phyloP scores from a whole-genome alignment of 2,888 invertebrate species.

The Dolomedes plantarius region DNA sequence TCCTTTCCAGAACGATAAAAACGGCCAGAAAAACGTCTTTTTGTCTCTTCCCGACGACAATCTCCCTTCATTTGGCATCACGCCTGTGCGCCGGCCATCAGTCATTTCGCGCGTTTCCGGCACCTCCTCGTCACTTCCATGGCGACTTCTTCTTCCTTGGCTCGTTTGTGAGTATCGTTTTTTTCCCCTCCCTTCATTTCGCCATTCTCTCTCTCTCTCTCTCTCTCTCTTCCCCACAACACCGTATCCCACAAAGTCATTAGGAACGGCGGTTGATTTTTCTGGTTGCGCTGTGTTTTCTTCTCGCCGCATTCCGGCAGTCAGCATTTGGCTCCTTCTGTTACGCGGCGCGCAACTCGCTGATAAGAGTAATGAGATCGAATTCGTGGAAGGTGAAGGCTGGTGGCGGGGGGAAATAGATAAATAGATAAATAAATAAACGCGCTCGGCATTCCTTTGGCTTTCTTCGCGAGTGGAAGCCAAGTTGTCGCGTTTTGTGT shows the following conservation, averaged over 20 bases:
- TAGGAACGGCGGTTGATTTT: background rate
- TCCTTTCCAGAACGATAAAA: too few species aligned
- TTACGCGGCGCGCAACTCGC: slow-evolving; percentile 18
- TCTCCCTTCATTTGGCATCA: background rate
- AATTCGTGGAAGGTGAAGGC: background rate
- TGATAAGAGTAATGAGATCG: background rate
- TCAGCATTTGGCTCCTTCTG: slow-evolving; percentile 17
- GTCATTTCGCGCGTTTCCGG: slow-evolving; percentile 1
- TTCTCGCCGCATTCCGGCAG: slow-evolving; percentile 25
- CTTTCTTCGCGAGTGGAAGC: too few species aligned
- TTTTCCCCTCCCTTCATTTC: too few species aligned
- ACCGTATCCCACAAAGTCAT: background rate
- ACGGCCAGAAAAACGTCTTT: too few species aligned
- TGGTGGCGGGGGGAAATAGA: too few species aligned
- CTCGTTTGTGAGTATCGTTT: background rate
- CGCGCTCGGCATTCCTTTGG: too few species aligned
- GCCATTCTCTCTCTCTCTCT: background rate
- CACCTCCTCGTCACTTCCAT: slow-evolving; percentile 4
- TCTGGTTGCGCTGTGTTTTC: background rate
- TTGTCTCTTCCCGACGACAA: too few species aligned
- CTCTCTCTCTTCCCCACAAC: background rate
- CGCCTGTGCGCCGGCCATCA: background rate
- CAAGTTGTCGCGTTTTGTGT: too few species aligned
- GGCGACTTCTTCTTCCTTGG: slow-evolving; percentile 11
- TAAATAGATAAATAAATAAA: too few species aligned